phyloP scores from a whole-genome alignment of 2,888 invertebrate species.

The Uropetala carovei region DNA sequence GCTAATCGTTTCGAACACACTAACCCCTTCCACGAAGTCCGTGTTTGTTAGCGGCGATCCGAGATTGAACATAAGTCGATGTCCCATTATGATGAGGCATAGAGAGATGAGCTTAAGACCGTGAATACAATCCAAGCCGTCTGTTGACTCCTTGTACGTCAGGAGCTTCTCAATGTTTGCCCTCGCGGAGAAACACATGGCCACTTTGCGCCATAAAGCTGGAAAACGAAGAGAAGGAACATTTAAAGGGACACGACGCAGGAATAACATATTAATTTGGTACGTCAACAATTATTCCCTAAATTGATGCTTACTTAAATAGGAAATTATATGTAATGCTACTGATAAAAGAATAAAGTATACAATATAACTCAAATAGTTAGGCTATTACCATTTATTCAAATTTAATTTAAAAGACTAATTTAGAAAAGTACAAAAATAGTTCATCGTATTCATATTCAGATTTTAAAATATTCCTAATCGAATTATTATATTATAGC shows the following conservation, averaged over 20 bases:
- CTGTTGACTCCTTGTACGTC: slow-evolving; percentile 68
- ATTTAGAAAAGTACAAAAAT: too few species aligned
- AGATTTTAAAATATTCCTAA: too few species aligned
- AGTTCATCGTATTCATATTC: too few species aligned
- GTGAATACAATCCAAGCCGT: slow-evolving; percentile 71
- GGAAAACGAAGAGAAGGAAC: not conserved
- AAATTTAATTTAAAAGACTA: too few species aligned
- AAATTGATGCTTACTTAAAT: not conserved
- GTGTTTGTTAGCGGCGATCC: slow-evolving; percentile 72
- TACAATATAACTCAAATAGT: too few species aligned
- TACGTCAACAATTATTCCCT: not conserved
- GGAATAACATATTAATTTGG: not conserved
- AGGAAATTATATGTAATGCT: not conserved
- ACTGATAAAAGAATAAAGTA: not conserved
- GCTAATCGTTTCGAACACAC: slow-evolving; percentile 70
- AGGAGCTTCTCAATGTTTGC: slow-evolving; percentile 71
- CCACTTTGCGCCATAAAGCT: slow-evolving; percentile 66
- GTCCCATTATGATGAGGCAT: slow-evolving; percentile 72
- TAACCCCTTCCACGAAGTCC: slow-evolving; percentile 71
- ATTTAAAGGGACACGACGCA: too few species aligned
- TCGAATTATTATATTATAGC: too few species aligned
- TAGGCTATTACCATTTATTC: too few species aligned
- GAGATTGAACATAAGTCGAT: slow-evolving; percentile 72
- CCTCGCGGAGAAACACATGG: slow-evolving; percentile 71
- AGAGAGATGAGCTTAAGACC: slow-evolving; percentile 72